A percentile compares a stretch with the other conserved stretches of the same genome.
phyloP scores from a whole-genome alignment of 2,888 invertebrate species.

The Harmothoe impar region DNA sequence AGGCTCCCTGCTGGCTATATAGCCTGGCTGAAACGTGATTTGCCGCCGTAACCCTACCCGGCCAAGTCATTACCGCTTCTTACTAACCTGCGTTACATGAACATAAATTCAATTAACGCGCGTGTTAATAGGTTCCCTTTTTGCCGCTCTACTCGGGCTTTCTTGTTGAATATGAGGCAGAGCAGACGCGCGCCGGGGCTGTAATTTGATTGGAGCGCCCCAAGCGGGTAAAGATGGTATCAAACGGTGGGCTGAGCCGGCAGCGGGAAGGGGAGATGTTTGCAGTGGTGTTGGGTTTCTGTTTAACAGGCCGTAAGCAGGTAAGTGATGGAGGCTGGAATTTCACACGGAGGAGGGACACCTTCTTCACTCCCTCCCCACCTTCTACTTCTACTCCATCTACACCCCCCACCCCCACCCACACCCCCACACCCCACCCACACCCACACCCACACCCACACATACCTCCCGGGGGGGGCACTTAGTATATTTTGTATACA shows the following conservation, averaged over 20 bases:
- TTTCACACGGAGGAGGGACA: not conserved
- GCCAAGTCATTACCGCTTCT: slow-evolving; percentile 59
- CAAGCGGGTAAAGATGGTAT: slow-evolving; percentile 42
- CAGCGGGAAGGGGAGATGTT: slow-evolving; percentile 25
- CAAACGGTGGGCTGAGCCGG: not conserved
- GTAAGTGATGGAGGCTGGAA: slow-evolving; percentile 45
- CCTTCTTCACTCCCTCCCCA: not conserved
- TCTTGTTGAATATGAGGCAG: slow-evolving; percentile 57
- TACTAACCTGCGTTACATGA: slow-evolving; percentile 59
- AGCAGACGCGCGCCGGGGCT: not conserved
- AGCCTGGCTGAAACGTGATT: not conserved
- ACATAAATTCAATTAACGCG: slow-evolving; percentile 60
- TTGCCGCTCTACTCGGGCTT: slow-evolving; percentile 40
- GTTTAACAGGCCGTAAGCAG: slow-evolving; percentile 38
- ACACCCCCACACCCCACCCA: too few species aligned
- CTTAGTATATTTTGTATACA: too few species aligned
- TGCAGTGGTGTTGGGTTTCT: slow-evolving; percentile 40
- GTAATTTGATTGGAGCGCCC: slow-evolving; percentile 52
- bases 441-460: too few species aligned
- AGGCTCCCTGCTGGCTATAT: slow-evolving; percentile 8
- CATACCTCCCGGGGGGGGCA: too few species aligned
- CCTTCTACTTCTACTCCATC: not conserved
- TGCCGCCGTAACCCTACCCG: slow-evolving; percentile 37
- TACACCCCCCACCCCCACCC: not conserved
- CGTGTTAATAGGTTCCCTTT: slow-evolving; percentile 60